Conservation (phyloP, 2,113 vertebrate species). For the Onychorhynchus coronatus region DNA sequence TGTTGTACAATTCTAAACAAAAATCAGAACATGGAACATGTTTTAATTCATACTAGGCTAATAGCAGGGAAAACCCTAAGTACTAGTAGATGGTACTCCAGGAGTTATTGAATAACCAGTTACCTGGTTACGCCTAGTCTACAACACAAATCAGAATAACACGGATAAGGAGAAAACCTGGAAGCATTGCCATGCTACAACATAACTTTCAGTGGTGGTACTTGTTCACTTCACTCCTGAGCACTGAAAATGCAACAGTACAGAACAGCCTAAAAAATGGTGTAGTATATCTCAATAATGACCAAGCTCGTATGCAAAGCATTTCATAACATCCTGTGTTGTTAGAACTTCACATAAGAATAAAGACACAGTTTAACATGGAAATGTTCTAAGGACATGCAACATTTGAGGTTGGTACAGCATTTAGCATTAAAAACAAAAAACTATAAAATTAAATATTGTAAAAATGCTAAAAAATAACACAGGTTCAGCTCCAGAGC, state of each 20-base stretch:
- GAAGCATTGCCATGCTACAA: neutral
- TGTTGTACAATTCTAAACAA: neutral
- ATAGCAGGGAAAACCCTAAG: accelerated
- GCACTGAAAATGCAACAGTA: neutral
- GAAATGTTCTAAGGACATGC: neutral
- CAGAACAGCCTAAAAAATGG: neutral
- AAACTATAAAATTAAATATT: neutral
- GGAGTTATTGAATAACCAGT: neutral
- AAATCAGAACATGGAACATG: neutral
- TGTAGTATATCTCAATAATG: accelerated
- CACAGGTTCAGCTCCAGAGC: neutral
- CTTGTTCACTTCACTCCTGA: neutral
- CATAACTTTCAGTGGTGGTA: neutral
- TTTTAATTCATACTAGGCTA: neutral
- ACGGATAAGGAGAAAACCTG: neutral
- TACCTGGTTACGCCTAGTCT: neutral
- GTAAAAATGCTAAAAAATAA: neutral
- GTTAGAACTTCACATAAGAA: neutral
- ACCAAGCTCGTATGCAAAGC: neutral
- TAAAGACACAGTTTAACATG: neutral
- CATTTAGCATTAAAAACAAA: neutral
- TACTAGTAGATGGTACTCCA: neutral
- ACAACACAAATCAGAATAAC: neutral
- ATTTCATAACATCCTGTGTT: neutral
- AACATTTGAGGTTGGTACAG: neutral